phyloP scores from a whole-genome alignment of 2,888 invertebrate species.

The Trypoxylon attenuatum region DNA sequence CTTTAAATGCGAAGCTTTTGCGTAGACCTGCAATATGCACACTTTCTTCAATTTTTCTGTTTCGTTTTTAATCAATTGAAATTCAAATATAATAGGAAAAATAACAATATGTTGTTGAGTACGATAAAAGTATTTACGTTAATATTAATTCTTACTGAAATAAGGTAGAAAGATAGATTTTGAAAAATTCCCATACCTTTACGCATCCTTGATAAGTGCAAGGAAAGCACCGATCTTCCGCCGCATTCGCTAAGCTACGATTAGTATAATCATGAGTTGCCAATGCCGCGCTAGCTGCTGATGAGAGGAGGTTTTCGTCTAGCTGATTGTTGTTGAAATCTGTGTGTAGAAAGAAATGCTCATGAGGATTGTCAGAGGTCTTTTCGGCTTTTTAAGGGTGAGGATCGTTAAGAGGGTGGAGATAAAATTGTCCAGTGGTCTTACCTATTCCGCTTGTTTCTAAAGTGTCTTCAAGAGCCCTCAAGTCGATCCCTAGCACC shows the following conservation, averaged over 20 bases:
- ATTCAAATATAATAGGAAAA: no score
- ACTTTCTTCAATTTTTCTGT: not conserved
- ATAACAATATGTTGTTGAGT: no score
- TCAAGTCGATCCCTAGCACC: conserved; percentile 73
- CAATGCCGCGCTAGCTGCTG: conserved; percentile 69
- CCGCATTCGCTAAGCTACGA: conserved; percentile 64
- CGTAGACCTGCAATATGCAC: conserved; percentile 81
- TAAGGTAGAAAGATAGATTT: not conserved
- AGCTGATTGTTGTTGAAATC: conserved; percentile 69
- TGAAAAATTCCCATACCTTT: conserved; percentile 57
- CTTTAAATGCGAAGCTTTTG: conserved; percentile 92
- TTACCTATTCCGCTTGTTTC: conserved; percentile 51
- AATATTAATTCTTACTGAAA: not conserved
- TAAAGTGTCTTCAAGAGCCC: conserved; percentile 64
- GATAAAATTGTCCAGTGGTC: no score
- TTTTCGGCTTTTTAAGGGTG: not conserved
- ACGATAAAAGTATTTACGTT: not conserved
- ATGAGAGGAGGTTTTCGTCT: conserved; percentile 59
- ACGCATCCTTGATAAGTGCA: conserved; percentile 72
- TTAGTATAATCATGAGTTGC: conserved; percentile 74
- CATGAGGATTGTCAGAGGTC: no score
- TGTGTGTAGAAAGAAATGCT: no score
- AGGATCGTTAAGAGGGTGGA: not conserved
- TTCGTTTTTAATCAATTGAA: not conserved
- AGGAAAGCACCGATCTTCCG: conserved; percentile 71